These are phyloP conservation scores for Mesembrinibis cayennensis DNA, from an alignment of 2,113 vertebrate species.

Conservation along the genomic window DNA sequence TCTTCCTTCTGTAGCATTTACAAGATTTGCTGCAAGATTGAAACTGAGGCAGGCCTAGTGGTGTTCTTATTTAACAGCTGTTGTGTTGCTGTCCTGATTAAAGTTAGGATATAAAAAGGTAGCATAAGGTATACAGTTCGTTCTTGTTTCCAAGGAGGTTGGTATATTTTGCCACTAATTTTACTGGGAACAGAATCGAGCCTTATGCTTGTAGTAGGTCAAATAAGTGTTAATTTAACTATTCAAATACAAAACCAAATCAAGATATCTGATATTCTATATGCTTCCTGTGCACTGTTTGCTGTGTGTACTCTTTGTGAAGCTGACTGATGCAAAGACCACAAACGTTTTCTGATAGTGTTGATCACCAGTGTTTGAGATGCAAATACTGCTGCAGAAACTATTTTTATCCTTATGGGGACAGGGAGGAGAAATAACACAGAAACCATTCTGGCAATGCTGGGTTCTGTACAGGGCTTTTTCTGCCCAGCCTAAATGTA, in stretches of 20 bases:
- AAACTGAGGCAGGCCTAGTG: background rate
- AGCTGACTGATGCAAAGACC: background rate
- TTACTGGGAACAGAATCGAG: background rate
- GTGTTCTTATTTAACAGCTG: background rate
- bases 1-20: background rate
- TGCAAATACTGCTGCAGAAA: background rate
- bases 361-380: background rate
- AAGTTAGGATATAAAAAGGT: background rate
- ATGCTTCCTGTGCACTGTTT: background rate
- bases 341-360: accelerated
- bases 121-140: background rate
- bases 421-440: background rate
- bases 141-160: background rate
- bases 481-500: background rate
- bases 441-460: background rate
- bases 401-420: background rate
- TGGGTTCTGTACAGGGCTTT: background rate
- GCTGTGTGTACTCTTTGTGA: background rate
- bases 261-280: background rate
- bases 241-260: background rate
- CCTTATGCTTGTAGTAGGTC: background rate
- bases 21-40: background rate
- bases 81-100: background rate
- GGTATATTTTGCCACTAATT: background rate
- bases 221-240: background rate